Evolutionary conservation across 2,797 vertebrate genomes (phyloP), one percentile per base, ranked within the genome.

Genomic region (Diglossa cyanea): DNA sequence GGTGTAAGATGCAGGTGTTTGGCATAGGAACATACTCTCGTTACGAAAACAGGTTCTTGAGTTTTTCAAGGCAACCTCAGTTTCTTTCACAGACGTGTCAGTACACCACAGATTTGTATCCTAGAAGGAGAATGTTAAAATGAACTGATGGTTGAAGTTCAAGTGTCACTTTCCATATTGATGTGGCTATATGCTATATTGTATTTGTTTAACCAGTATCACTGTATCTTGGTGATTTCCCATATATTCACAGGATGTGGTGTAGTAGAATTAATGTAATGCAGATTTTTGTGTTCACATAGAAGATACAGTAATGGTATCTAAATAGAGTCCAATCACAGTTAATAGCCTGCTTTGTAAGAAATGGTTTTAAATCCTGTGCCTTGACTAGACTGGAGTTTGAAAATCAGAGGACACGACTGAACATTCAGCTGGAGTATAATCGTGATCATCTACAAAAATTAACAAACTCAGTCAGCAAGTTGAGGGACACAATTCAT

Each of bases 381-480:
- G 7, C 87, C 96, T 97, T 78, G 55, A 28, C 61, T 96, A 99
- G 99, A 83, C 97, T 99, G 91, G 98, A 99, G 95, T 99, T 99
- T 98, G 99, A 99, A 96, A 98, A 96, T 93, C 99, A 99, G 85
- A 97, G 96, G 58, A 98, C 97, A 30, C 97, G 97, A 26, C 96
- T 99, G 66, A 98, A 94, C 8, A 19, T 97, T 85, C 98, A 99
- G 85, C 90, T 99, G 20, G 98, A 99, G 94, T 99, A 99, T 51
- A 98, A 98, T 82, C 97, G 94, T 76, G 97, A 90, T 40, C 98
- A 98, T 24, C 96, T 99, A 39, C 97, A 98, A 88, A 98, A 99
- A 97, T 95, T 96, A 76, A 87, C 37, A 48, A 98, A 82, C 25
- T 97, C 98, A 44, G 92, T 98, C 47, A 77, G 16, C 20, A 96